Evolutionary conservation across 2,797 vertebrate genomes (phyloP), one percentile per base, ranked within the genome.

Genomic region (Lerista edwardsae): DNA sequence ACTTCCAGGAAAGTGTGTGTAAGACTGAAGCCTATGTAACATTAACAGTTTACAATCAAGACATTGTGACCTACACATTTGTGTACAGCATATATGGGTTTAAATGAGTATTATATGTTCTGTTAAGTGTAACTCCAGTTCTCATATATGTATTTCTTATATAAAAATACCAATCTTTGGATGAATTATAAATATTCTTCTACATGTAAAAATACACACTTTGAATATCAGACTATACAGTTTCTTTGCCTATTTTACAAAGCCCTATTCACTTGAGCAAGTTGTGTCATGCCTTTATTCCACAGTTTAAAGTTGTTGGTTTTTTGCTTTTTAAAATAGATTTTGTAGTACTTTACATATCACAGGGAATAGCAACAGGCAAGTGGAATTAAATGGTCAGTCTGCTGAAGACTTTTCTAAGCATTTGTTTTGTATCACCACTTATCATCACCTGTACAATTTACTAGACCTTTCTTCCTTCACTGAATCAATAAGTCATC

Each of bases 401-500:
- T 88, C 88, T 61, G 80, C 85, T 91, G 84, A 89, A 92, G 86
- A 67, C 88, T 84, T 87, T 93, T 91, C 86, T 71, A 89, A 93
- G 93, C 17, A 36, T 77, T 19, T 69, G 85, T 2, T 44, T 82
- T 4, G 86, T 71, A 85, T 82, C 51, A 55, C 51, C 51, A 55
- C 12, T 51, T 51, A 51, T 51, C 47, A 14, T 51, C 47, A 51
- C 51, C 14, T 55, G 51, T 55, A 5, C 65, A 29, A 59, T 87
- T 87, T 73, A 85, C 86, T 88, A 86, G 82, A 89, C 89, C 87
- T 87, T 82, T 36, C 59, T 93, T 95, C 93, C 95, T 96, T 96
- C 94, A 95, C 93, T 62, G 90, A 93, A 91, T 92, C 92, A 93
- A 65, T 65, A 39, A 73, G 59, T 17, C 73, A 80, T 44, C 36